Evolutionary conservation across 1,140 invertebrate genomes (phyloP), one percentile per base, ranked within the genome.

Genomic region (Aricia agestis): DNA sequence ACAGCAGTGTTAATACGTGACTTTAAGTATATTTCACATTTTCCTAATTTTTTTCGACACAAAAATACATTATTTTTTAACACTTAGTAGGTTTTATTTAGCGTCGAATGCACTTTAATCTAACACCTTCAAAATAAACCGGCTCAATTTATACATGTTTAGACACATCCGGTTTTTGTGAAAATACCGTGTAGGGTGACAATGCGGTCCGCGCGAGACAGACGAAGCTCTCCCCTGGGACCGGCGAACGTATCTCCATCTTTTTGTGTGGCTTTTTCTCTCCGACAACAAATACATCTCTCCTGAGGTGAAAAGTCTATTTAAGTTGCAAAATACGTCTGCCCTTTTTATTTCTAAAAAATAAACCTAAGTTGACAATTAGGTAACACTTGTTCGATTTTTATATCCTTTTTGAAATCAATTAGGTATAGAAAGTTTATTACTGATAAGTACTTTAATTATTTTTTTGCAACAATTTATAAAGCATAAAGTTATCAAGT

Each of bases 161-260:
- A 52, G 45, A 52, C 13, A 13, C 11, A 52, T 52, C 45, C 11
- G 45, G 45, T 52, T 52, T 52, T 52, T 52, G 13, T 11, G 68
- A 71, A 71, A 74, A 74, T 73, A 75, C 70, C 71, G 74, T 70
- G 76, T 75, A 75, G 77, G 77, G 82, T 85, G 83, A 85, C 83
- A 87, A 85, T 84, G 76, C 78, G 74, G 71, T 78, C 66, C 76
- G 76, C 78, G 74, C 69, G 69, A 76, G 79, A 78, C 74, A 76
- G 70, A 75, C 74, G 69, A 70, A 74, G 71, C 71, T 68, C 76
- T 77, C 83, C 72, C 78, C 72, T 32, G 81, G 83, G 83, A 84
- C 75, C 67, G 77, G 78, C 84, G 83, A 86, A 85, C 82, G 81
- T 82, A 79, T 82, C 82, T 76, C 80, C 75, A 77, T 81, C 72